Base-by-base conservation (phyloP, 2,113 vertebrate genomes). In the Microcebus griseorufus region DNA sequence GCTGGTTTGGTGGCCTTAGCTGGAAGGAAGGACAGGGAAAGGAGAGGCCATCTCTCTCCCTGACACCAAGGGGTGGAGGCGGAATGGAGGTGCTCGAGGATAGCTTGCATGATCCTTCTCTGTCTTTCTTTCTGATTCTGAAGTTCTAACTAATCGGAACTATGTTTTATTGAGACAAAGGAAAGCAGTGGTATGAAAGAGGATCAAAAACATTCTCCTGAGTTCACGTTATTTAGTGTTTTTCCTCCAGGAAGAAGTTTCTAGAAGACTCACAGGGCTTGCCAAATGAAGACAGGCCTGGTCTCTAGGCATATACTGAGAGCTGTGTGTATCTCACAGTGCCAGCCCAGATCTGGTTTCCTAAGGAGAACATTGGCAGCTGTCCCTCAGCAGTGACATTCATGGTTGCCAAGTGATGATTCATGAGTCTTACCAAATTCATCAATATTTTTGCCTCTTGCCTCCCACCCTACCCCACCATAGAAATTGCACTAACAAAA, bases 401-500 rank as follows among this genome's bases (percentile, higher is more conserved):
- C 69, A 51, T 29, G 27, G 84, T 94, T 92, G 70, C 92, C 94
- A 92, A 87, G 95, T 6, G 64, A 84, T 58, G 3, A 86, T 55
- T 84, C 80, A 82, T n/a, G 72, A 73, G 39, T 86, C 84, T 96
- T 39, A 82, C 76, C 94, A 86, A 96, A 96, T 91, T 95, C 85
- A 93, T 97, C 93, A 96, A 75, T 96, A 90, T 96, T 95, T 96
- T 81, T 88, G 70, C 85, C 80, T 96, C 96, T 96, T 1, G 18
- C 65, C 80, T 92, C 90, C 91, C 88, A 83, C 45, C 88, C 90
- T 67, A n/a, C 37, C 64, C 91, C 81, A 76, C 84, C 70, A n/a
- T 20, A 92, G 96, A 97, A 86, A 95, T 17, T 53, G 83, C 1
- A 48, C 86, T 96, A 93, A 92, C 93, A 96, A 85, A 96, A 96